Percentiles rank a stretch among this genome's conserved stretches.
Conservation (phyloP, 2,888 invertebrate genomes). For the Polyommatus iphigenia region DNA sequence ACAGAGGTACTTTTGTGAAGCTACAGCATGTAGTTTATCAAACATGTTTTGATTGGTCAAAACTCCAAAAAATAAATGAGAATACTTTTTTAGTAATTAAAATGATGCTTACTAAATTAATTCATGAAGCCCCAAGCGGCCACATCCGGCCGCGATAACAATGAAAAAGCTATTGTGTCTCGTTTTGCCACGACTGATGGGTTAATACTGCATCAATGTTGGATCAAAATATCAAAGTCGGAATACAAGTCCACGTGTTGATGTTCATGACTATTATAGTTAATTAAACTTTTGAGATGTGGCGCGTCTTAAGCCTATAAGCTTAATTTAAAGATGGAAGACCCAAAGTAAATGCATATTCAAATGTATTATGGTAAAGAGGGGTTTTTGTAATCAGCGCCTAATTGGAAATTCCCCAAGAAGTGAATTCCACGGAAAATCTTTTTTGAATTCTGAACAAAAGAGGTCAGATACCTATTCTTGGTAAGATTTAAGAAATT, state of each 20-base stretch:
- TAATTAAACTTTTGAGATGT: slow-evolving; percentile 12
- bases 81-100: too few relatives aligned
- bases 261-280: neutral
- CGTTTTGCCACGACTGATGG: too few relatives aligned
- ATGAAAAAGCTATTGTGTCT: too few relatives aligned
- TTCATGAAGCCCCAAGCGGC: too few relatives aligned
- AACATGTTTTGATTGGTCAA: too few relatives aligned
- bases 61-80: too few relatives aligned
- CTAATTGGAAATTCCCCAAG: slow-evolving; percentile 5
- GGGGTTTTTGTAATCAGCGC: slow-evolving; percentile 12
- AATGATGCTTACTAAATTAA: neutral
- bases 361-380: slow-evolving; percentile 18
- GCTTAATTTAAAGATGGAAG: slow-evolving; percentile 14
- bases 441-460: neutral
- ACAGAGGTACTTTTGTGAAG: too few relatives aligned
- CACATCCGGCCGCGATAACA: too few relatives aligned
- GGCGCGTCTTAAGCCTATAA: slow-evolving; percentile 8
- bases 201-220: too few relatives aligned
- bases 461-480: neutral
- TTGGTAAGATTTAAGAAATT: neutral
- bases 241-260: neutral
- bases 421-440: slow-evolving; percentile 5
- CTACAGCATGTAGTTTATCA: too few relatives aligned
- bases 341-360: slow-evolving; percentile 17
- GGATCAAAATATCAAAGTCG: too few relatives aligned